Evolutionary conservation across 2,797 vertebrate species (phyloP), one percentile per base, ranked within the genome.

Genomic region (Hylomyscus alleni): DNA sequence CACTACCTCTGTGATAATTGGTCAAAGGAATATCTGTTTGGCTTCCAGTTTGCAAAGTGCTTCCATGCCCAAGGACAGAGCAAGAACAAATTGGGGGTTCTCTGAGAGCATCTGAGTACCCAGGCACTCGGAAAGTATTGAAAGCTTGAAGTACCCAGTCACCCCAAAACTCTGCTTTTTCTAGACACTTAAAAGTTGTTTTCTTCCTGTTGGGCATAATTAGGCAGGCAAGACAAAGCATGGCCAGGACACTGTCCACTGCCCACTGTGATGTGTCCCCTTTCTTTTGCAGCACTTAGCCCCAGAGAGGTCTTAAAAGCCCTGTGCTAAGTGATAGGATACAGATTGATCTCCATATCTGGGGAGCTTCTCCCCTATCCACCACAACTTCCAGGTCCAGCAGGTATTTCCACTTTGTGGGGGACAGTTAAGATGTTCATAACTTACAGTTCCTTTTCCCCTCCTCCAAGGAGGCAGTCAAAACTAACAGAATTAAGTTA

Each of bases 401-500:
- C 72, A 97, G 78, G 65, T 90, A 75, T 56, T 11, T 98, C 80
- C 12, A 86, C 95, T 97, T 97, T 34, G 78, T 19, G 89, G 78
- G 50, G 87, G 81, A 62, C 91, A 91, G 93, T 97, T 97, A 65
- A 91, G 90, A 94, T 80, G 73, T 95, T 98, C 97, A 95, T 96
- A 92, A 87, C 75, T 82, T 8, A 0, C 3, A 1, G 76, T 58
- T 82, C 50, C 50, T 85, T 69, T 95, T 94, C 67, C 83, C 17
- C 14, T 93, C 62, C 40, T 96, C 94, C 96, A 56, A 93, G 75
- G 83, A 98, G 97, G 56, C 34, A 47, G 80, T n/a, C 88, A 37
- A 75, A 76, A 91, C 76, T 96, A 96, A 44, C 76, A 91, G 94
- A 98, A 92, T 95, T 90, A 58, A 98, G 82, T 58, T 96, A 95